Conservation (phyloP, 2,113 vertebrate species). For the Malurus melanocephalus region DNA sequence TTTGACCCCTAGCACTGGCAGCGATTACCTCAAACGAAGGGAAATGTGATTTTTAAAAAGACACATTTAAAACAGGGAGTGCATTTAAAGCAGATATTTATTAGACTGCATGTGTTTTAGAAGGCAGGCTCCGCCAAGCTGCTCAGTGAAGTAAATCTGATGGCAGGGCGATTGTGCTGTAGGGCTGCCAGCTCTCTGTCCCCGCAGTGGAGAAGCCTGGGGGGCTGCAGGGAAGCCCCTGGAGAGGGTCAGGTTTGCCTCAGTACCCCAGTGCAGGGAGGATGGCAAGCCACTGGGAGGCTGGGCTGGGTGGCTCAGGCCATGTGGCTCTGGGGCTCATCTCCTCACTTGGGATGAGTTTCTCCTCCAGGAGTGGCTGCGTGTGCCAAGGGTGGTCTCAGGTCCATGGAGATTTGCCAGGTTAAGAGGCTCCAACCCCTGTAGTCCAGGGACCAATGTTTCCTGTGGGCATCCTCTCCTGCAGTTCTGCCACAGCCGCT, state of each 20-base stretch:
- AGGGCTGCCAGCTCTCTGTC: background rate
- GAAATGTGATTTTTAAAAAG: background rate
- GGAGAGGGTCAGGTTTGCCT: background rate
- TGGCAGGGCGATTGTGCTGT: background rate
- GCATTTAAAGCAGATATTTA: slow-evolving; percentile 21
- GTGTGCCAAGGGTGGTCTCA: accelerated
- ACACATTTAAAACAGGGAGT: background rate
- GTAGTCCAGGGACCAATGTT: accelerated
- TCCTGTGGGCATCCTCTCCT: background rate
- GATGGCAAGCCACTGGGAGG: accelerated
- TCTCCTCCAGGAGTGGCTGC: background rate
- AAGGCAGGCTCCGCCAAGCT: background rate
- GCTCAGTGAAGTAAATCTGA: background rate
- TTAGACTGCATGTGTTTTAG: background rate
- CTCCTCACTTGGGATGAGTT: background rate
- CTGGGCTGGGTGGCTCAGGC: background rate
- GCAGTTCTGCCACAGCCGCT: background rate
- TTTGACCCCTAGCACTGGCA: background rate
- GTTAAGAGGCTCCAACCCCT: background rate
- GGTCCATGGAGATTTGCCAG: background rate
- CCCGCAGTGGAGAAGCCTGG: background rate
- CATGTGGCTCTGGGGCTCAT: background rate
- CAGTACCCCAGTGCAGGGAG: accelerated
- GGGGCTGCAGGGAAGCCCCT: background rate
- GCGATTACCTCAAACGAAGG: background rate